Conservation (phyloP, 2,113 vertebrate genomes). For the Spizaetus ornatus region DNA sequence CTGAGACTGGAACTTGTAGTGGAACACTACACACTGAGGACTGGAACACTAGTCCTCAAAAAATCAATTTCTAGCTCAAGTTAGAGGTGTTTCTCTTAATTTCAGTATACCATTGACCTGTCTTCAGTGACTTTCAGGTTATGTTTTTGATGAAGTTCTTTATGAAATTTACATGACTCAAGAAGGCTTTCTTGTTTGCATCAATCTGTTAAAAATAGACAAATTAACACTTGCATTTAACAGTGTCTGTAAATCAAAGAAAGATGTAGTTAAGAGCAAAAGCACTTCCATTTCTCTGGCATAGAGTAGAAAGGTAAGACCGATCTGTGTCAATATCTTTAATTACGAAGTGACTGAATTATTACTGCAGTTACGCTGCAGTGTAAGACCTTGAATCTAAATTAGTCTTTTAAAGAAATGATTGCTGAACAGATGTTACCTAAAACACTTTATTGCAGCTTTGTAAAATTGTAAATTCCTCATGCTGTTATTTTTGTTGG, state of each 20-base stretch:
- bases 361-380: slow-evolving; percentile 62
- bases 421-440: slow-evolving; percentile 75
- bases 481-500: slow-evolving; percentile 75
- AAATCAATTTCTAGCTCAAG: neutral
- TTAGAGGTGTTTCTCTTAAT: neutral
- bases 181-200: slow-evolving; percentile 7
- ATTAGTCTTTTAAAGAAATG: slow-evolving; percentile 72
- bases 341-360: slow-evolving; percentile 74
- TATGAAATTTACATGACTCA: neutral
- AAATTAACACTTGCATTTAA: slow-evolving; percentile 33
- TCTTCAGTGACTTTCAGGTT: neutral
- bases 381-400: slow-evolving; percentile 69
- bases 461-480: slow-evolving; percentile 72
- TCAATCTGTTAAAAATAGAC: slow-evolving; percentile 14
- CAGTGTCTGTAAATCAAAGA: slow-evolving; percentile 44
- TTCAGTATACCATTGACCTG: neutral
- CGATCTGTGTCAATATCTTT: slow-evolving; percentile 66
- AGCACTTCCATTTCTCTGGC: slow-evolving; percentile 15
- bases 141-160: neutral
- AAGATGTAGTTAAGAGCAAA: slow-evolving; percentile 40
- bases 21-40: too few relatives aligned
- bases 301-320: slow-evolving; percentile 34
- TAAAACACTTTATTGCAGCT: slow-evolving; percentile 66
- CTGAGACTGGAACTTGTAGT: neutral
- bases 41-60: neutral